Evolutionary conservation across 2,797 vertebrate genomes (phyloP).

Genomic region (Rhinella marina): DNA sequence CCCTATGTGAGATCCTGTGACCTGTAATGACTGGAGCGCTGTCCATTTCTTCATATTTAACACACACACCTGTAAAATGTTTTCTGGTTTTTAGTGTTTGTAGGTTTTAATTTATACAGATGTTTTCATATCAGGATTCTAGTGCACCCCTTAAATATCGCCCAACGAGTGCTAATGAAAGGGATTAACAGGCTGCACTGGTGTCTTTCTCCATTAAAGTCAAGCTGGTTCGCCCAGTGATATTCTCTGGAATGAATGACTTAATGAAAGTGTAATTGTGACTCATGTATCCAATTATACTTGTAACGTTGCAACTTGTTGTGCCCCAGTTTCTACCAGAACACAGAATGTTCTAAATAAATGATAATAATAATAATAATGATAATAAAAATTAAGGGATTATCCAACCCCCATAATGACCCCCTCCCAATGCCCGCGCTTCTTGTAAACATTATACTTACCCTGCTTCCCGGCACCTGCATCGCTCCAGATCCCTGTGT

Average conservation of each 20-base stretch:
- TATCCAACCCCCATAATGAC: too few species aligned
- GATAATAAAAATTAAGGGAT: too few species aligned
- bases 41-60: too few species aligned
- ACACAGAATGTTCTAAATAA: neutral
- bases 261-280: neutral
- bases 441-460: too few species aligned
- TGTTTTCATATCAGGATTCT: neutral
- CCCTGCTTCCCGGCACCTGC: too few species aligned
- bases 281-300: neutral
- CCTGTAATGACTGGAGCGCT: too few species aligned
- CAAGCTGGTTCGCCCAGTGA: neutral
- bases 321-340: neutral
- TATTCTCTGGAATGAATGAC: neutral
- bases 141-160: neutral
- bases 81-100: too few species aligned
- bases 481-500: too few species aligned
- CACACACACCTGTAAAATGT: too few species aligned
- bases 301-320: neutral
- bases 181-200: neutral
- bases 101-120: neutral
- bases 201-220: neutral
- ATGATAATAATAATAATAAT: too few species aligned
- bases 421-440: too few species aligned
- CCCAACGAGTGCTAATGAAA: neutral
- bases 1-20: too few species aligned